Base-by-base conservation (phyloP, 2,113 vertebrate genomes). In the Catagonus wagneri region DNA sequence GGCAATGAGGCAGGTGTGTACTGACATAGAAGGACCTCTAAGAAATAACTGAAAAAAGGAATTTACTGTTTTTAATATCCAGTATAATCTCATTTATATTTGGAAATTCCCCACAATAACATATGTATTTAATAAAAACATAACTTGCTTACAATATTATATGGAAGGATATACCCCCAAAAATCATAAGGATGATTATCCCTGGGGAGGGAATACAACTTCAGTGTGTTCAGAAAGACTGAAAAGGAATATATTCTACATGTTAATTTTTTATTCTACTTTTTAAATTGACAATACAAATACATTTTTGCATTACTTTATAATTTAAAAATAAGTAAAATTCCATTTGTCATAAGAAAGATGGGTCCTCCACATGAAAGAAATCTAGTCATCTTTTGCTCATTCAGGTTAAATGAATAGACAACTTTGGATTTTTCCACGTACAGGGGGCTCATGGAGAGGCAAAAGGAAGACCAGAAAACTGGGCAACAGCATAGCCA, bases 311-410 rank as follows among this genome's bases (percentile, higher is more conserved):
- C 7, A 85, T 81, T 32, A 86, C 7, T 60, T 69, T 72, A 69
- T 32, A 58, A 69, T 78, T 78, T 90, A 58, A 78, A 90, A 81
- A 63, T 65, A 86, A 92, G 60, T 52, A 81, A 76, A 86, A 90
- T 50, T 8, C 52, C 8, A 88, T 39, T 23, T 86, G 14, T 68
- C 34, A 17, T 63, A 80, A 78, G 23, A 96, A 90, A 83, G 22
- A 90, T n/a, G 32, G 20, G 17, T 16, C 36, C 56, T 83, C 68
- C 27, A 34, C 29, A 66, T n/a, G 12, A 87, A 86, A 86, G 85
- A 81, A 81, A 58, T 12, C 54, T 52, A 1, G 9, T 61, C 10
- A 22, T 89, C 27, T 27, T 66, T 83, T 68, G 25, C 34, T 71
- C 44, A 36, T 65, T 94, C 20, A 19, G 58, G 27, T 54, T 69